Base-by-base conservation (phyloP, 1,140 invertebrate genomes). In the Drosophila pseudoobscura region DNA sequence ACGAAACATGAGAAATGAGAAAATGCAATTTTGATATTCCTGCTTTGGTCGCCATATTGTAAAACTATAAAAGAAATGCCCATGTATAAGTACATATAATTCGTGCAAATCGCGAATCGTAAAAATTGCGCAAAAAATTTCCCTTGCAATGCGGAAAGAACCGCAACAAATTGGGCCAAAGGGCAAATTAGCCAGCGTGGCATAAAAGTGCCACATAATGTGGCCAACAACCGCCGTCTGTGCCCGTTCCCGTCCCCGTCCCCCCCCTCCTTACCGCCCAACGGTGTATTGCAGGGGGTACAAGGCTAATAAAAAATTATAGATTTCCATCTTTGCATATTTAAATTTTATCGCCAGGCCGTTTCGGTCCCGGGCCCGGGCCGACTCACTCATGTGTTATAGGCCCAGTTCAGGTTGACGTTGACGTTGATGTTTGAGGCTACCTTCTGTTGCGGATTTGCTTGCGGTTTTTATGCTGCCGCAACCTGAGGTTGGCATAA, bases 261-360 rank as follows among this genome's bases (percentile, higher is more conserved):
- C 24, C 24, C 4, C n/a, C n/a, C 29, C 35, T 47, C 26, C 1
- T 20, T 20, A 1, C 20, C 20, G 20, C 20, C 20, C 20, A 26
- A 61, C 63, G n/a, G n/a, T 60, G 45, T 65, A 76, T 73, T 83
- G 80, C 75, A 78, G 59, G 57, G 65, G 65, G 24, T 43, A 69
- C n/a, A 66, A 55, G 64, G 61, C 78, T 50, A 80, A 87, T 87
- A 87, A 87, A 87, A 87, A 88, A 87, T 87, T 87, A 87, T 87
- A 87, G 83, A 88, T 83, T 88, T 87, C 70, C 82, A 85, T 88
- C 66, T 83, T 88, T 87, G 83, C 83, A 87, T 87, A 88, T 87
- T 87, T 87, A 87, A 87, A 75, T 87, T 87, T 87, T 88, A 88
- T 82, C 75, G 80, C 64, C 46, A 50, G 58, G 65, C 65, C 15